Base-by-base conservation (phyloP, 2,113 vertebrate genomes). In the Aldabrachelys gigantea region DNA sequence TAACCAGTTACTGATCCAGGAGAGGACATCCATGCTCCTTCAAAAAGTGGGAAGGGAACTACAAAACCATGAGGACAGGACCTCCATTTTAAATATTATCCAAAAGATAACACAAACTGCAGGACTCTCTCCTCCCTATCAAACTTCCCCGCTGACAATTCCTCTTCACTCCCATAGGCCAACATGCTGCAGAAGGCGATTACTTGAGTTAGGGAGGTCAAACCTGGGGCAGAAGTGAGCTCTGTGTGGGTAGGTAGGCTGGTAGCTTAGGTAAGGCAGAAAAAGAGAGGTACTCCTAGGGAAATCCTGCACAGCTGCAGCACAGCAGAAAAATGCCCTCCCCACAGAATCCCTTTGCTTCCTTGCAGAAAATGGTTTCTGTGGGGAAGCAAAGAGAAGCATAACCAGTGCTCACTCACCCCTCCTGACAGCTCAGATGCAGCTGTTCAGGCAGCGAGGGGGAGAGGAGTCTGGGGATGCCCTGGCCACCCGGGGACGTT, bases 101-200 rank as follows among this genome's bases (percentile, higher is more conserved):
- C 72, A 86, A 54, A 83, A 88, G 87, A 81, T 3, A 92, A 49
- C 91, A 93, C 80, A 62, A 69, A 88, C 54, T 84, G 84, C 95
- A 90, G 29, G 24, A 91, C 90, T 89, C 10, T 25, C 19, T 38
- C 17, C 8, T 76, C 52, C 65, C 57, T 53, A 52, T 50, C 0
- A 2, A 47, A 44, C 14, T 8, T 14, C 25, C 41, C 75, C 65
- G 72, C 72, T 85, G 25, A 2, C 52, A 7, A 41, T 92, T 69
- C 84, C 59, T 29, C 8, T 2, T 19, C 31, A 25, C 22, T 10
- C 25, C 91, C 90, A 75, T 87, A 79, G 87, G 76, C 44, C 21
- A 69, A 89, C 0, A 47, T 1, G 12, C 24, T 22, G 1, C 3
- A 25, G 0, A 88, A 83, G 83, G 84, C 49, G 38, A 44, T 0